A percentile compares a stretch with the other conserved stretches of the same genome.
Conservation (phyloP, 2,113 vertebrate genomes). For the Istiophorus platypterus region DNA sequence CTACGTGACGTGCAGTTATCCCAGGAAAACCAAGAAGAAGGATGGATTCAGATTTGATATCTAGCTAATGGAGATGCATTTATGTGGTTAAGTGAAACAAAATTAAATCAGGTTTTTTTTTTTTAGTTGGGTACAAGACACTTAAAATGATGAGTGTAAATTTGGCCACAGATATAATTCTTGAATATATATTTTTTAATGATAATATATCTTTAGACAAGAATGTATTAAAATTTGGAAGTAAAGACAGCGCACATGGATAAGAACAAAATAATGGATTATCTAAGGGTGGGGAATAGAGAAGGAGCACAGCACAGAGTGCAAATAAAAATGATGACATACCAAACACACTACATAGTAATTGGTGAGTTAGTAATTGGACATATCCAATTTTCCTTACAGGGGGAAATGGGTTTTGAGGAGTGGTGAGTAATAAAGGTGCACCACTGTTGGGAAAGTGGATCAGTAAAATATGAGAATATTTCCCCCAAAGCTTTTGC, state of each 20-base stretch:
- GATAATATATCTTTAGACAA: neutral
- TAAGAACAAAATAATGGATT: neutral
- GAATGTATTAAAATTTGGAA: neutral
- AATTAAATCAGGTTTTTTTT: too few species aligned
- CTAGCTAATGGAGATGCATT: too few species aligned
- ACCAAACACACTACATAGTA: slow-evolving; percentile 50
- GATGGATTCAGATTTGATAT: too few species aligned
- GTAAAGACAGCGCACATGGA: neutral
- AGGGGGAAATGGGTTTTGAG: slow-evolving; percentile 62
- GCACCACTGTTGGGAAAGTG: slow-evolving; percentile 67
- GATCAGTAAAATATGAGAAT: slow-evolving; percentile 72
- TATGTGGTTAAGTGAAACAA: too few species aligned
- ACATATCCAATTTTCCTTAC: slow-evolving; percentile 67
- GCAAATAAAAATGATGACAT: slow-evolving; percentile 29
- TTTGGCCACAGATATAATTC: neutral
- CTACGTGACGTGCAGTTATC: too few species aligned
- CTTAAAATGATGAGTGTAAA: neutral
- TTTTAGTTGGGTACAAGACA: too few species aligned
- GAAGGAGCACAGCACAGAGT: neutral
- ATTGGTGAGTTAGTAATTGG: slow-evolving; percentile 59
- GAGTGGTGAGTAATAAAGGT: slow-evolving; percentile 69
- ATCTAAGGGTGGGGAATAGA: neutral
- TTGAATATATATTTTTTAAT: neutral
- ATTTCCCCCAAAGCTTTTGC: slow-evolving; percentile 68
- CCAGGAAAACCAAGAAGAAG: too few species aligned